Evolutionary conservation across 2,888 invertebrate species (phyloP), one percentile per base, ranked within the genome.

Genomic region (Plagodis dolabraria): DNA sequence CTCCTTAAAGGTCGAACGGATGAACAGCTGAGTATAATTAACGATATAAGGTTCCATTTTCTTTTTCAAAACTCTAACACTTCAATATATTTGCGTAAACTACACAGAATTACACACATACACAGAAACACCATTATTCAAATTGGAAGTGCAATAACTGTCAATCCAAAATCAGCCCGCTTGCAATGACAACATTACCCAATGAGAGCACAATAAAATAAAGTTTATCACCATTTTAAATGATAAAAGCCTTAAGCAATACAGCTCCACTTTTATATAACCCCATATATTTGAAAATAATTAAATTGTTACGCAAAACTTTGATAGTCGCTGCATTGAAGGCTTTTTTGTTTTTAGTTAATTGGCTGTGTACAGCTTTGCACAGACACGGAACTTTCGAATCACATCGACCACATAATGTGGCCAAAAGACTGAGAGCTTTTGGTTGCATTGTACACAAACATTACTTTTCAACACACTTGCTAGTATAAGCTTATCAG

Each of bases 241-340:
- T 59, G 33, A 53, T 51, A 61, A 66, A 61, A 53, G 48, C 60
- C 50, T 57, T 57, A 22, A 45, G 53, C 49, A 57, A 62, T 35
- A 48, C 38, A 52, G 46, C 53, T 45, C 53, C 50, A 50, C 56
- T 47, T 64, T 68, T 65, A 65, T 57, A 57, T 65, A 67, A 65
- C 54, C 22, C 38, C 35, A 43, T 60, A 60, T 57, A 63, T 62
- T 59, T 53, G n/a, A 44, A 57, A 65, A 68, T 66, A 68, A 71
- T 73, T 72, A 68, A 70, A 68, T 65, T 63, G 66, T 76, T 76
- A 67, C 64, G 70, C 61, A 72, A 79, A 65, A 56, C 47, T 59
- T 66, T 63, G 62, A 60, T 51, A 67, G 66, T 55, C 53, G 62
- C 51, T 49, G 53, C 42, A 61, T 60, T 57, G 60, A 51, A 12